phyloP scores from a whole-genome alignment of 2,797 vertebrate species.

The Champsocephalus esox region DNA sequence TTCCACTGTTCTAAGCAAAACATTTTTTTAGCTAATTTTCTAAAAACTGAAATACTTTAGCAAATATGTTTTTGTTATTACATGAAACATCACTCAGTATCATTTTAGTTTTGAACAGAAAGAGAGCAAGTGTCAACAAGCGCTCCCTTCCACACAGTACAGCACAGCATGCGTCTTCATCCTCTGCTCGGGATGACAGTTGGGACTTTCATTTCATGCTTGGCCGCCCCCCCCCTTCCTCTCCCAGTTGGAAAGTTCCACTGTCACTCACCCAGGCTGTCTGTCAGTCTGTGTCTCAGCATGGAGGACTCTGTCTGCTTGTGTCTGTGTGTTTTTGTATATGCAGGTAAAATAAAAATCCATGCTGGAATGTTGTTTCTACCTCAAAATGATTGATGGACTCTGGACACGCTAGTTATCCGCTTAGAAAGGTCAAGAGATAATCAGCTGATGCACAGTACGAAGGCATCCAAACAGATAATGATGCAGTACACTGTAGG shows the following conservation, averaged over 20 bases:
- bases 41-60: too few species aligned
- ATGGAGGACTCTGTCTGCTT: conserved; percentile 38
- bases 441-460: neutral
- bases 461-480: neutral
- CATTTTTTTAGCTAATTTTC: too few species aligned
- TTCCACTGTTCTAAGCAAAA: too few species aligned
- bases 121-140: too few species aligned
- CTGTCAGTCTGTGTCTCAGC: conserved; percentile 18
- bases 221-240: conserved; percentile 26
- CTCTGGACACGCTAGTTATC: neutral
- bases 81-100: too few species aligned
- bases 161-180: conserved; percentile 5
- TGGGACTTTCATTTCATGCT: conserved; percentile 80
- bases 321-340: neutral
- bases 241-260: conserved; percentile 34
- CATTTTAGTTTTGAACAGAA: too few species aligned
- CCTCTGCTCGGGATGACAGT: conserved; percentile 66
- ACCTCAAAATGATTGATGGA: neutral
- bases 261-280: conserved; percentile 63
- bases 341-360: neutral
- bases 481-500: neutral
- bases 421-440: neutral
- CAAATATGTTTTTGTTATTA: too few species aligned
- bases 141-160: too few species aligned
- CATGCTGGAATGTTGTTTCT: neutral